These are phyloP conservation scores for Tetragonisca angustula DNA, from an alignment of 2,888 invertebrate species.

Conservation along the genomic window DNA sequence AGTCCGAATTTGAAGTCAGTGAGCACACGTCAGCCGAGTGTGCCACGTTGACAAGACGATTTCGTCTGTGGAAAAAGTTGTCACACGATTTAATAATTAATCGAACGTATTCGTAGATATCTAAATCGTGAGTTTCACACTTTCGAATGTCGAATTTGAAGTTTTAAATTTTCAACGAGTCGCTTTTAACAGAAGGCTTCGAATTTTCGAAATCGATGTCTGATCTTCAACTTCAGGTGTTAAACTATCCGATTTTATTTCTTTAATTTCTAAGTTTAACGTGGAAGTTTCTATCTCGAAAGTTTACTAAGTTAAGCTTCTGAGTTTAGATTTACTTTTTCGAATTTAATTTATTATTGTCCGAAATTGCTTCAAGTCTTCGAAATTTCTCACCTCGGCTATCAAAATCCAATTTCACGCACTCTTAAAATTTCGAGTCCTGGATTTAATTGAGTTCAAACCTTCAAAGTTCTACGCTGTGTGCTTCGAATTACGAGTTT, in stretches of 20 bases:
- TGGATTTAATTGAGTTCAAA: background rate
- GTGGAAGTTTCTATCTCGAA: too few species aligned
- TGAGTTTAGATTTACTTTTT: too few species aligned
- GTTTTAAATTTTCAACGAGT: background rate
- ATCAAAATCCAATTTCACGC: too few species aligned
- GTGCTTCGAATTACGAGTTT: background rate
- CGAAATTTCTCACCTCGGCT: background rate
- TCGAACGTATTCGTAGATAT: too few species aligned
- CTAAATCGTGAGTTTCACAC: background rate
- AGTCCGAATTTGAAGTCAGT: background rate
- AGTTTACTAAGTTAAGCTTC: too few species aligned
- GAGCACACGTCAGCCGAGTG: background rate
- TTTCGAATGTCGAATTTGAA: background rate
- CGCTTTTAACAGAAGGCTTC: too few species aligned
- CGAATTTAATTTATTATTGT: too few species aligned
- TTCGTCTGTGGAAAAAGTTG: background rate
- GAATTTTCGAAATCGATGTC: too few species aligned
- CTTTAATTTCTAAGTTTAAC: too few species aligned
- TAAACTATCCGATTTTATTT: background rate
- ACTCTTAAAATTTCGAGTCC: too few species aligned
- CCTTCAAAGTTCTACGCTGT: background rate
- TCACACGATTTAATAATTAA: background rate
- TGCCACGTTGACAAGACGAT: background rate
- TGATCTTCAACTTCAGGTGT: background rate
- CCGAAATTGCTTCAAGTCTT: background rate